A percentile compares a stretch with the other conserved stretches of the same genome.
Evolutionary conservation across 2,888 invertebrate genomes (phyloP).

Genomic region (Loripinus fragilis): DNA sequence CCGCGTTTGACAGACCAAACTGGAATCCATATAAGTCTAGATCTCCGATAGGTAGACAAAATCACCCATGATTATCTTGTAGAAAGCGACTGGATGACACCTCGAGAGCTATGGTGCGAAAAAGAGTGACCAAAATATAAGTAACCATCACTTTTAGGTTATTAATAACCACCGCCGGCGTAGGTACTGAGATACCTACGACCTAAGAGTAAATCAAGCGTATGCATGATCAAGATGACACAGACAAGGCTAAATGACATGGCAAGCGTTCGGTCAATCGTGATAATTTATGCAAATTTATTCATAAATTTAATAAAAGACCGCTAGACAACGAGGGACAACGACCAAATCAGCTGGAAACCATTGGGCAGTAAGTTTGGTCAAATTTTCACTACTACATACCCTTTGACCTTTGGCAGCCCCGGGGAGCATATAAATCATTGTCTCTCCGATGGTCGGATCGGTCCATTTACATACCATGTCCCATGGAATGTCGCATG

Average conservation of each 20-base stretch:
- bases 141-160: too few relatives aligned
- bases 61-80: too few relatives aligned
- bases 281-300: background rate
- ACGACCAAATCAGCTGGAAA: constrained; percentile 30
- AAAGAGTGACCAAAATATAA: too few relatives aligned
- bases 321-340: constrained; percentile 6
- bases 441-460: background rate
- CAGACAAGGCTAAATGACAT: background rate
- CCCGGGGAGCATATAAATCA: background rate
- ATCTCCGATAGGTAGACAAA: too few relatives aligned
- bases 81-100: too few relatives aligned
- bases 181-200: too few relatives aligned
- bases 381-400: constrained; percentile 26
- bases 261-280: background rate
- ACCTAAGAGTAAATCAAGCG: too few relatives aligned
- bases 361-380: constrained; percentile 28
- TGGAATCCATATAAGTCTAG: too few relatives aligned
- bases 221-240: background rate
- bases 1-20: too few relatives aligned
- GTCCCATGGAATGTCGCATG: background rate
- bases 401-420: background rate
- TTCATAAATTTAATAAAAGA: background rate
- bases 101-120: too few relatives aligned
- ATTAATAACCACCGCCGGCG: too few relatives aligned
- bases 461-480: background rate